These are phyloP conservation scores for Echinometra lucunter DNA, from an alignment of 53 echinoderm and acorn worm genomes.

Conservation along the genomic window DNA sequence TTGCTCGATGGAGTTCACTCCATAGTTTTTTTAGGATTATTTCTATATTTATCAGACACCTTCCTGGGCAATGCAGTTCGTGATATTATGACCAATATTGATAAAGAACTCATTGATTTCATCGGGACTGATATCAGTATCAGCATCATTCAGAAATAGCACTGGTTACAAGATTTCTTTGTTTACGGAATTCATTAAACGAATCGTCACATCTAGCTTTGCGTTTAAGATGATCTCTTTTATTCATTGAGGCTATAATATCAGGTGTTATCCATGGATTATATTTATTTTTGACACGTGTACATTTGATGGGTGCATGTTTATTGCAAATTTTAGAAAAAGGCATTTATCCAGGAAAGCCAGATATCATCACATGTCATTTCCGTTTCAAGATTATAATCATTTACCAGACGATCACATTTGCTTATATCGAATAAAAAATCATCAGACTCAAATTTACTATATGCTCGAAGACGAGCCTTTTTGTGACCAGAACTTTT, in stretches of 20 bases:
- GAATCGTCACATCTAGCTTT: no score
- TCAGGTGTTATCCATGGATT: background rate
- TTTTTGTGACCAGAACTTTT: background rate
- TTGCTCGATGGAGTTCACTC: no score
- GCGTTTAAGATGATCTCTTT: background rate
- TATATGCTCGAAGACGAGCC: background rate
- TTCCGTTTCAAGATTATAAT: no score
- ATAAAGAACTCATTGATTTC: no score
- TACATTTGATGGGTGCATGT: slow-evolving; percentile 2
- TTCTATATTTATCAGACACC: no score
- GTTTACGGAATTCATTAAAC: background rate
- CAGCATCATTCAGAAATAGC: no score
- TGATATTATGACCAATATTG: no score
- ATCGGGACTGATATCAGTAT: no score
- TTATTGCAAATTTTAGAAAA: background rate
- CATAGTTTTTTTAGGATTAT: no score
- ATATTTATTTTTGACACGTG: background rate
- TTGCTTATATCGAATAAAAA: background rate
- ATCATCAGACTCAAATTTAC: background rate
- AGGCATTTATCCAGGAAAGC: background rate
- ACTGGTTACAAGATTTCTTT: background rate
- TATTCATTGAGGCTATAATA: background rate
- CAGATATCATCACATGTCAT: no score
- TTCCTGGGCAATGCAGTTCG: no score
- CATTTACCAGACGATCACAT: background rate